A percentile compares a stretch with the other conserved stretches of the same genome.
Evolutionary conservation across 2,888 invertebrate genomes (phyloP).

Genomic region (Phrixothrix hirtus): DNA sequence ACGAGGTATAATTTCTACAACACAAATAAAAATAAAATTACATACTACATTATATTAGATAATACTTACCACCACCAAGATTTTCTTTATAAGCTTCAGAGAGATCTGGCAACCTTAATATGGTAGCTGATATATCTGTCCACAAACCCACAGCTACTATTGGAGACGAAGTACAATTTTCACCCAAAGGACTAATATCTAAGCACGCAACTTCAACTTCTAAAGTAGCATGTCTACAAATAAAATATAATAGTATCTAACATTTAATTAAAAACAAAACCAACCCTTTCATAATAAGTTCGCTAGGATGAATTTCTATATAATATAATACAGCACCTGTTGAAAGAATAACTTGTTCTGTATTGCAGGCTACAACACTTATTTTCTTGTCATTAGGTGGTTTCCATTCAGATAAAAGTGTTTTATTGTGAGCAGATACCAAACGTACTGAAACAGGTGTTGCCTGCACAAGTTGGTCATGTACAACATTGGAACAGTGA

Average conservation of each 20-base stretch:
- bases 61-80: conserved; percentile 73
- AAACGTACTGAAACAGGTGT: conserved; percentile 75
- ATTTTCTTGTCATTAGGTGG: conserved; percentile 73
- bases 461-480: conserved; percentile 72
- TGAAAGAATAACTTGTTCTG: conserved; percentile 77
- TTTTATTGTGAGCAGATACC: conserved; percentile 68
- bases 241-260: conserved; percentile 13
- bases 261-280: conserved; percentile 8
- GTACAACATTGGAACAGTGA: conserved; percentile 87
- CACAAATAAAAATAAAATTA: conserved; percentile 32
- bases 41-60: conserved; percentile 1
- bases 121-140: conserved; percentile 94
- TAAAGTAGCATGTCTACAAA: conserved; percentile 68
- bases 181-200: conserved; percentile 82
- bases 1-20: conserved; percentile 92
- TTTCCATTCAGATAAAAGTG: conserved; percentile 72
- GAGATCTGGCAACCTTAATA: conserved; percentile 80
- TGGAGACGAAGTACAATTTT: conserved; percentile 65
- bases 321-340: conserved; percentile 87
- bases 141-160: conserved; percentile 92
- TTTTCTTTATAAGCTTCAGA: conserved; percentile 83
- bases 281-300: conserved; percentile 65
- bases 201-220: conserved; percentile 96
- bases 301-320: conserved; percentile 70
- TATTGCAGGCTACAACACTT: conserved; percentile 86